Base-by-base conservation (phyloP, 2,797 vertebrate genomes). In the Coilia nasus region DNA sequence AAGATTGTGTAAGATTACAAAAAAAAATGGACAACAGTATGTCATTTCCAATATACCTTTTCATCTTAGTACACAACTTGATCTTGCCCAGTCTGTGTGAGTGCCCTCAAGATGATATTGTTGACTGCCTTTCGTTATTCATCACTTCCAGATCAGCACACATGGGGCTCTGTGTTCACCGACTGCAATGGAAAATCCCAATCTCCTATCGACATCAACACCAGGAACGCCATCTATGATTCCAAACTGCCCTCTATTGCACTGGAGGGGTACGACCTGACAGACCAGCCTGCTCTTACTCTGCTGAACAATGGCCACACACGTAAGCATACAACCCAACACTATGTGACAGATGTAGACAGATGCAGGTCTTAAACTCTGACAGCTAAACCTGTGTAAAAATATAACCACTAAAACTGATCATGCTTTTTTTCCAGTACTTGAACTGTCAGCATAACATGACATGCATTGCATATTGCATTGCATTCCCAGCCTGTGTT, bases 251-350 rank as follows among this genome's bases (percentile, higher is more conserved):
- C 81, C 3, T 80, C 90, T 0, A 93, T 95, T 71, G 84, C 90
- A 31, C 92, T 97, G 50, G 89, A 94, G 0, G 96, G 95, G 19
- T 97, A 96, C 54, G 92, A 93, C 81, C 89, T 96, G 80, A 91
- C 92, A 0, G 89, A 91, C 23, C 83, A 1, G 0, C n/a, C 90
- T 2, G 44, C 35, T 17, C 91, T 97, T 28, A 88, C 35, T 2
- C 90, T 97, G 84, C 83, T 59, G 81, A 97, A 97, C 92, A 97
- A 97, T 0, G 97, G 96, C 1, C 97, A 97, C 88, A 97, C 96
- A 0, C 91, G 97, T 97, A 90, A 92, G 95, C 21, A 44, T 44
- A 15, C 35, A 35, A 21, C 64, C 25, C 64, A 31, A 15, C 2
- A 31, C 6, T 31, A 31, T 64, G 60, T 10, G 19, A 62, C n/a